Conservation (phyloP, 2,113 vertebrate genomes). For the Monopterus albus region DNA sequence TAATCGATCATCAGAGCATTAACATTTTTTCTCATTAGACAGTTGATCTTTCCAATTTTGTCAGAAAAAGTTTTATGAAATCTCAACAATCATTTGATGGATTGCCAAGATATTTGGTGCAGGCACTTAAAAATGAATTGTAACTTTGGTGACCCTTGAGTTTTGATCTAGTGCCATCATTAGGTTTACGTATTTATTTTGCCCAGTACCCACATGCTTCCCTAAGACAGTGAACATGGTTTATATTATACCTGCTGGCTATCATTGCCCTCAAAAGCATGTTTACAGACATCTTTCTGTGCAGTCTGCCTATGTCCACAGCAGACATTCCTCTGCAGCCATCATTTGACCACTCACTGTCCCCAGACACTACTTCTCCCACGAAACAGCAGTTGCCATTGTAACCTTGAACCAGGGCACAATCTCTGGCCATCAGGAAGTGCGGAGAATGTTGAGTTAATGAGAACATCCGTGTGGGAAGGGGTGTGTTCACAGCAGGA, state of each 20-base stretch:
- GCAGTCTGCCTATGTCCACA: background rate
- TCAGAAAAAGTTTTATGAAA: no score
- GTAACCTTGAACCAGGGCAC: constrained; percentile 39
- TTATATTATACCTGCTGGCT: background rate
- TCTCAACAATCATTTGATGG: no score
- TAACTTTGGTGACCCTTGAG: no score
- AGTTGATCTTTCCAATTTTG: no score
- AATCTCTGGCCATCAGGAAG: constrained; percentile 57
- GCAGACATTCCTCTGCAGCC: background rate
- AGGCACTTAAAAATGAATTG: no score
- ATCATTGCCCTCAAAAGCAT: background rate
- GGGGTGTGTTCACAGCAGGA: constrained; percentile 56
- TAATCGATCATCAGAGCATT: no score
- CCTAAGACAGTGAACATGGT: background rate
- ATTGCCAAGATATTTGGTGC: no score
- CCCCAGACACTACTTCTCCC: constrained; percentile 2
- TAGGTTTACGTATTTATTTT: no score
- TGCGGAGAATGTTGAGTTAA: constrained; percentile 50
- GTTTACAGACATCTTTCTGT: no score
- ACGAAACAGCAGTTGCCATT: constrained; percentile 38
- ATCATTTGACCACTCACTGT: constrained; percentile 24
- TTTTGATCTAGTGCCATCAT: no score
- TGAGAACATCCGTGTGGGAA: constrained; percentile 62
- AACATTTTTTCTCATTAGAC: no score
- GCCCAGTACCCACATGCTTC: no score